Evolutionary conservation across 2,113 vertebrate genomes (phyloP).

Genomic region (Cryptomyrus ogoouensis): DNA sequence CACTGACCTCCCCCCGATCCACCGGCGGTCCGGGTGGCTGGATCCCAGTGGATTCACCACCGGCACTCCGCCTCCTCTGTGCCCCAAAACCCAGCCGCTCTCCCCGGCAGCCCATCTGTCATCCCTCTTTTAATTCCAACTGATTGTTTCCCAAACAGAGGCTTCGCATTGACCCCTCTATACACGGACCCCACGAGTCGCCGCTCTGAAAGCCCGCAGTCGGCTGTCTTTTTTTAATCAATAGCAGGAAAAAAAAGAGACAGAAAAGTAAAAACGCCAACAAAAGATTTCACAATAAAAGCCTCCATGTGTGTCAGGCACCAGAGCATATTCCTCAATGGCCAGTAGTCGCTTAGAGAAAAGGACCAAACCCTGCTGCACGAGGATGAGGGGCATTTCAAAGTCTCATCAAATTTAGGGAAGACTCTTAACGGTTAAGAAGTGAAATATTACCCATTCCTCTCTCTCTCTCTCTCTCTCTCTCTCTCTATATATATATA

Average conservation of each 20-base stretch:
- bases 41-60: neutral
- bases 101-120: slow-evolving; percentile 47
- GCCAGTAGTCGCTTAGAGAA: neutral
- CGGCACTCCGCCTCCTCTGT: neutral
- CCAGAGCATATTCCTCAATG: neutral
- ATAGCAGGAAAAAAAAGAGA: neutral
- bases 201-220: neutral
- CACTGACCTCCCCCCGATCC: neutral
- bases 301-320: neutral
- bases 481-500: too few species aligned
- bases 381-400: neutral
- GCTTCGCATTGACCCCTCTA: slow-evolving; percentile 23
- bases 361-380: neutral
- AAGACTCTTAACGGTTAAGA: neutral
- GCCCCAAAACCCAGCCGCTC: slow-evolving; percentile 23
- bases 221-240: neutral
- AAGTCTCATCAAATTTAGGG: neutral
- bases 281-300: slow-evolving; percentile 3
- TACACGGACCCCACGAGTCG: slow-evolving; percentile 28
- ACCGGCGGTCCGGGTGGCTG: neutral
- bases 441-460: neutral
- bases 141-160: slow-evolving; percentile 50
- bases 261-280: neutral
- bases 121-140: slow-evolving; percentile 44
- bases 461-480: neutral